Percentiles rank a stretch among this genome's conserved stretches.
Conservation (phyloP, 2,888 invertebrate species). For the Melanchra persicariae region DNA sequence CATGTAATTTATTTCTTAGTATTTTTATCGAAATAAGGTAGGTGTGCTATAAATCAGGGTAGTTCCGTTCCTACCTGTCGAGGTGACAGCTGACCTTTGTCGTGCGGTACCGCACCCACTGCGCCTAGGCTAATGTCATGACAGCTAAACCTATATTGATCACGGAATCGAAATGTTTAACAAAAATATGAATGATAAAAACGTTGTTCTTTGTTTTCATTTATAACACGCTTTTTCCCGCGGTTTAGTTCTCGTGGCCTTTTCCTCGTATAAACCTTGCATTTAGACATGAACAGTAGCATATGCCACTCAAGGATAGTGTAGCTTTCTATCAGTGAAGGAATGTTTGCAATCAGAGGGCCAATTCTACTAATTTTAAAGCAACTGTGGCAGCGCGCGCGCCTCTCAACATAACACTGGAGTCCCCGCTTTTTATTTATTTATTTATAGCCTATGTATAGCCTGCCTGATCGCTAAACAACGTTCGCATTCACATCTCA, state of each 20-base stretch:
- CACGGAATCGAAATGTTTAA: slow-evolving; percentile 43
- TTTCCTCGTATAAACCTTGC: no score
- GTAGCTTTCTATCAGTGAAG: no score
- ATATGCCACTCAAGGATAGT: no score
- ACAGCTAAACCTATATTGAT: slow-evolving; percentile 49
- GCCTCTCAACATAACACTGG: no score
- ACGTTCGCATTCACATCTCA: no score
- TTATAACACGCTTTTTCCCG: not conserved
- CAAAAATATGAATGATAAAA: slow-evolving; percentile 35
- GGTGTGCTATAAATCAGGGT: slow-evolving; percentile 46
- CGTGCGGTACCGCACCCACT: slow-evolving; percentile 35
- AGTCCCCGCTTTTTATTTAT: no score
- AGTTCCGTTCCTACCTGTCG: slow-evolving; percentile 33
- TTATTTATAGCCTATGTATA: no score
- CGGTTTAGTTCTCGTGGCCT: not conserved
- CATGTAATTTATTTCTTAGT: not conserved
- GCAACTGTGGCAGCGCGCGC: no score
- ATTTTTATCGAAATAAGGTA: slow-evolving; percentile 12
- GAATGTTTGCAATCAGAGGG: no score
- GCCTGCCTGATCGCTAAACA: no score
- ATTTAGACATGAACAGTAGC: no score
- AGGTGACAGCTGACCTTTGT: slow-evolving; percentile 57
- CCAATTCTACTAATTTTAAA: no score
- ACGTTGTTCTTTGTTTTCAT: not conserved
- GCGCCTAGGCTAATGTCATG: slow-evolving; percentile 54